These are phyloP conservation scores for Turdus rufiventris DNA, from an alignment of 2,113 vertebrate genomes.

Conservation along the genomic window DNA sequence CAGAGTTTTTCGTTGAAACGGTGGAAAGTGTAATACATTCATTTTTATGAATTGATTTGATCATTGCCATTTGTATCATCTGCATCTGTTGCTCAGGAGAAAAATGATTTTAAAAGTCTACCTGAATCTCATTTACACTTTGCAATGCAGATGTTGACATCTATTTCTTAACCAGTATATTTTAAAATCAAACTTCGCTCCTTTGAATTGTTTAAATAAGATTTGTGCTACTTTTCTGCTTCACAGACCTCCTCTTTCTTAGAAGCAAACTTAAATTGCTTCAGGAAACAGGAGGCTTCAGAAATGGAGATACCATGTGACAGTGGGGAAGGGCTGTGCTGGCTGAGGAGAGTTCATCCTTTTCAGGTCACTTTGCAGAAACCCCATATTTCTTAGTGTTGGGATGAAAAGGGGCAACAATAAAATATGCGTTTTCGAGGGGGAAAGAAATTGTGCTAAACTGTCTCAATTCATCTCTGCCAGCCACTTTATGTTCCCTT, in stretches of 20 bases:
- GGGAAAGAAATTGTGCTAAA: neutral
- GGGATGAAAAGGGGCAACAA: neutral
- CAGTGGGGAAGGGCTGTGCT: neutral
- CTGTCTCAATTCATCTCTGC: neutral
- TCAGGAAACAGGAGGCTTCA: slow-evolving; percentile 6
- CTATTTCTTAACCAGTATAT: neutral
- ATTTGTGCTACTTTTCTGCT: slow-evolving; percentile 9
- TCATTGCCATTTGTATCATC: neutral
- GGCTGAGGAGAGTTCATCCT: neutral
- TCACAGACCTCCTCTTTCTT: neutral
- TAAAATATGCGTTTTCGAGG: neutral
- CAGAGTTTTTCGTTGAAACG: neutral
- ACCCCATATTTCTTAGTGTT: neutral
- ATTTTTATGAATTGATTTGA: neutral
- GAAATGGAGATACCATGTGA: neutral
- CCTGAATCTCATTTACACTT: neutral
- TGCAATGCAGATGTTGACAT: neutral
- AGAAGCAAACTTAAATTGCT: neutral
- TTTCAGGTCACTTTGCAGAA: neutral
- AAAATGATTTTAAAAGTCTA: neutral
- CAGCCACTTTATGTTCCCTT: neutral
- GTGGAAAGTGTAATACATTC: neutral
- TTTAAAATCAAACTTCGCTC: neutral
- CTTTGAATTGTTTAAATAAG: neutral
- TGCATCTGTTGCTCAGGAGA: neutral